A percentile compares a stretch with the other conserved stretches of the same genome.
These are phyloP conservation scores for Bombus balteatus DNA, from an alignment of 1,140 invertebrate genomes.

Conservation along the genomic window DNA sequence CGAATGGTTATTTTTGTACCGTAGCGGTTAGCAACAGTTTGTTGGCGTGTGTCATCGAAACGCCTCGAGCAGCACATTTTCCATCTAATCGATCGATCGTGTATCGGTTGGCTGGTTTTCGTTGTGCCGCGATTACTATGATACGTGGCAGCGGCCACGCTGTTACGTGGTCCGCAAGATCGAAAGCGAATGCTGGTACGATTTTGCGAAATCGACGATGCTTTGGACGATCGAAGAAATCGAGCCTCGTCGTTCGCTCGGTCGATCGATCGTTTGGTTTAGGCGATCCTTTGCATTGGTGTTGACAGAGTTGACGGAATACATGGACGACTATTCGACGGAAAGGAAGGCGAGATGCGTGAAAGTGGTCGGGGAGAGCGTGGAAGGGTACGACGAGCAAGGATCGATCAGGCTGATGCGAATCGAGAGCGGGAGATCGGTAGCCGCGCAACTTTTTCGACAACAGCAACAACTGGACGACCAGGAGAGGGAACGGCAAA, in stretches of 20 bases:
- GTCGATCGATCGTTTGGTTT: neutral
- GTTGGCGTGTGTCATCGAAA: constrained; percentile 46
- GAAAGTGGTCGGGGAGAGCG: neutral
- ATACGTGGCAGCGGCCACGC: neutral
- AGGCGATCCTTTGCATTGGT: neutral
- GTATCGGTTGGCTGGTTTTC: neutral
- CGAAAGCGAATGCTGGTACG: fast-evolving
- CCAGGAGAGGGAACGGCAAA: constrained; percentile 22
- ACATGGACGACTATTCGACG: neutral
- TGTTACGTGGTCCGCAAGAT: neutral
- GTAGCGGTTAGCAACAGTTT: constrained; percentile 72
- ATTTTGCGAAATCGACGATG: too few species aligned
- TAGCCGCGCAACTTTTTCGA: constrained; percentile 23
- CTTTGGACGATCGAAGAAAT: too few species aligned
- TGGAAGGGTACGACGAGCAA: constrained; percentile 28
- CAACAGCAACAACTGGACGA: neutral
- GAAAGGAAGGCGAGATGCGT: too few species aligned
- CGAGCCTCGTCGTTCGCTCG: neutral
- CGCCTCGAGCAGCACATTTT: neutral
- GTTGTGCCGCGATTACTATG: too few species aligned
- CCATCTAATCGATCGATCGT: constrained; percentile 19
- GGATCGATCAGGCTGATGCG: constrained; percentile 4
- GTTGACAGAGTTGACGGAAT: constrained; percentile 52
- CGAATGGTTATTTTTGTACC: constrained; percentile 71
- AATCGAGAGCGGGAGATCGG: neutral